Evolutionary conservation across 1,140 invertebrate species (phyloP).

Genomic region (Condylostylus longicornis): DNA sequence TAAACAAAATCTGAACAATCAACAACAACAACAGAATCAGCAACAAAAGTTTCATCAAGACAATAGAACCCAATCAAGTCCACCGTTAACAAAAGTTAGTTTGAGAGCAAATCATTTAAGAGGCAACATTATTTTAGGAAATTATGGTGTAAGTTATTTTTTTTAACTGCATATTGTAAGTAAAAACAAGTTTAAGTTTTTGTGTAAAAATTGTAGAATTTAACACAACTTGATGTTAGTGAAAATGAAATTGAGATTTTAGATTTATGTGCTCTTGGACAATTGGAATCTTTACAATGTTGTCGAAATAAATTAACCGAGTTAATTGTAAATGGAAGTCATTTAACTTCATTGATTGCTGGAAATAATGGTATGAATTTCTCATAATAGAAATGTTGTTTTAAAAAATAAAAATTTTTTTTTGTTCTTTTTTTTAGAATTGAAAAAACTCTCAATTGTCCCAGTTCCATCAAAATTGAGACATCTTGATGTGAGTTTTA

Average conservation of each 20-base stretch:
- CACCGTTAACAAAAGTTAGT: conserved; percentile 51
- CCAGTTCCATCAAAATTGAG: conserved; percentile 50
- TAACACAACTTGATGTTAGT: conserved; percentile 60
- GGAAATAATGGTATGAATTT: conserved; percentile 62
- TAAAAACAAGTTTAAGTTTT: conserved; percentile 11
- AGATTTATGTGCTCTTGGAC: conserved; percentile 52
- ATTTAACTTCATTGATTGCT: conserved; percentile 50
- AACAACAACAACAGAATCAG: not conserved
- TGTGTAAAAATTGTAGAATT: too few species aligned
- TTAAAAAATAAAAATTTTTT: conserved; percentile 2
- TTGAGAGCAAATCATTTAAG: conserved; percentile 58
- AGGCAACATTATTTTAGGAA: conserved; percentile 66
- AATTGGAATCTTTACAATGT: conserved; percentile 53
- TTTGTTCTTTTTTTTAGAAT: conserved; percentile 37
- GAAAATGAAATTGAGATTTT: conserved; percentile 61
- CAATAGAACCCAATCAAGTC: conserved; percentile 8
- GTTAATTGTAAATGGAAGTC: conserved; percentile 49
- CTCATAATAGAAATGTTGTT: too few species aligned
- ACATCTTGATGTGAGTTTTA: conserved; percentile 62
- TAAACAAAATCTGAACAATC: conserved; percentile 5
- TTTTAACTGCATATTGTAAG: not conserved
- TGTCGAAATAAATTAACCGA: conserved; percentile 52
- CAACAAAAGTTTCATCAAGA: not conserved
- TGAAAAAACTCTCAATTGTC: conserved; percentile 46
- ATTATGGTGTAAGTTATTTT: conserved; percentile 51